A percentile compares a stretch with the other conserved stretches of the same genome.
Evolutionary conservation across 2,888 invertebrate species (phyloP).

Genomic region (Sminthurides aquaticus): DNA sequence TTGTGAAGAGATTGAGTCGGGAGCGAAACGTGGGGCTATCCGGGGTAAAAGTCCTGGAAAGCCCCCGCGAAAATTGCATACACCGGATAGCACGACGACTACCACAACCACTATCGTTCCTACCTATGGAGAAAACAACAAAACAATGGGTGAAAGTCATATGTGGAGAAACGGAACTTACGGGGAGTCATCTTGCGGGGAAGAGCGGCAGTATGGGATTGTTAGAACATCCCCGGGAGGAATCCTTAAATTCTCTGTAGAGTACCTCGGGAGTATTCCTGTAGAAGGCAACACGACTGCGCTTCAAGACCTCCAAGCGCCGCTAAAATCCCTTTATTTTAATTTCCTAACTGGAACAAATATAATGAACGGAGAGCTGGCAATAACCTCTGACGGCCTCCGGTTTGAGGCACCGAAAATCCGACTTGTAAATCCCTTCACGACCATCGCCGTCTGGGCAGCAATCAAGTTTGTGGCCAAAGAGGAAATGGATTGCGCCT

Average conservation of each 20-base stretch:
- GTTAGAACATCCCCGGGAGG: constrained; percentile 31
- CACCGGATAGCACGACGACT: not conserved
- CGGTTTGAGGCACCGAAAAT: constrained; percentile 54
- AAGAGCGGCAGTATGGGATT: constrained; percentile 31
- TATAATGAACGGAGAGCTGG: constrained; percentile 55
- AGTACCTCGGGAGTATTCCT: constrained; percentile 73
- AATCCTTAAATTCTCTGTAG: constrained; percentile 52
- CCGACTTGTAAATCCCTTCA: constrained; percentile 65
- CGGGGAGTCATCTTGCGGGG: constrained; percentile 30
- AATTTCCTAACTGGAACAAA: constrained; percentile 52
- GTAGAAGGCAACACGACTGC: constrained; percentile 63
- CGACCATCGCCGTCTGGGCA: constrained; percentile 88
- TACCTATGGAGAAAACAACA: constrained; percentile 20
- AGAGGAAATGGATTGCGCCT: constrained; percentile 57
- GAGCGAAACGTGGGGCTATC: not conserved
- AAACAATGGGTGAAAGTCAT: constrained; percentile 25
- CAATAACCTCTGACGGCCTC: constrained; percentile 63
- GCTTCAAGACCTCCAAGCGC: constrained; percentile 71
- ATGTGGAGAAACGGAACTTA: constrained; percentile 42
- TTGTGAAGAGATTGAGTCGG: constrained; percentile 30
- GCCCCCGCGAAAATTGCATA: not conserved
- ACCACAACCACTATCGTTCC: not conserved
- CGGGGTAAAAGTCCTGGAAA: not conserved
- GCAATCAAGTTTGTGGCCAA: constrained; percentile 71
- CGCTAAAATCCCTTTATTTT: constrained; percentile 66